Conservation (phyloP, 2,888 invertebrate species). For the Calliphora vomitoria region DNA sequence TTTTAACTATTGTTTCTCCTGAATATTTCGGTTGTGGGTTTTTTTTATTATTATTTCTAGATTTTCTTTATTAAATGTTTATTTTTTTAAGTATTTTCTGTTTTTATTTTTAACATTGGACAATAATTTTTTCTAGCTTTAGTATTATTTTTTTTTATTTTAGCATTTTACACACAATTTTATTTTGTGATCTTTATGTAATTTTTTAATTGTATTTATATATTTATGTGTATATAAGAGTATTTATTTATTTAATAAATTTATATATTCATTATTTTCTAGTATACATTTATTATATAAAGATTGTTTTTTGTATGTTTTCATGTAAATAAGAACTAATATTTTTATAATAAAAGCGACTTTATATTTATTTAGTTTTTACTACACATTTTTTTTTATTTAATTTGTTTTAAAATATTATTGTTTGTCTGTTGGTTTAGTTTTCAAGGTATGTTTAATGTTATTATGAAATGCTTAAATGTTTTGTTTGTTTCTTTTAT, state of each 20-base stretch:
- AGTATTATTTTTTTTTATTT: conserved; percentile 25
- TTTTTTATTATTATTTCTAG: conserved; percentile 37
- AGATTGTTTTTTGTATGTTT: conserved; percentile 21
- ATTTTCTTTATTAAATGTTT: conserved; percentile 21
- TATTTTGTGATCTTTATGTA: conserved; percentile 37
- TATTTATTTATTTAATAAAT: conserved; percentile 18
- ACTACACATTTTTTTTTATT: neutral
- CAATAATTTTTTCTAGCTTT: conserved; percentile 58
- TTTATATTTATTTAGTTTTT: conserved; percentile 49
- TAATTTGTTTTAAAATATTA: neutral
- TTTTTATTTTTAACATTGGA: conserved; percentile 61
- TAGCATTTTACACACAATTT: conserved; percentile 57
- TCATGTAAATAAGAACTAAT: conserved; percentile 25
- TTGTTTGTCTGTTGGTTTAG: conserved; percentile 6
- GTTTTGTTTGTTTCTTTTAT: neutral
- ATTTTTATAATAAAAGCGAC: conserved; percentile 59
- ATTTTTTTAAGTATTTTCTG: conserved; percentile 47
- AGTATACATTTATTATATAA: conserved; percentile 62
- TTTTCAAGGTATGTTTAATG: neutral
- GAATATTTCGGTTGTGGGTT: conserved; percentile 39
- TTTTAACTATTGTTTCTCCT: conserved; percentile 51
- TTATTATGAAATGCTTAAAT: conserved; percentile 6
- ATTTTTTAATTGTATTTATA: conserved; percentile 27
- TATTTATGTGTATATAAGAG: conserved; percentile 10
- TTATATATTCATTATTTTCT: conserved; percentile 34